Conservation (phyloP, 2,113 vertebrate genomes). For the Eudyptes chrysolophus region DNA sequence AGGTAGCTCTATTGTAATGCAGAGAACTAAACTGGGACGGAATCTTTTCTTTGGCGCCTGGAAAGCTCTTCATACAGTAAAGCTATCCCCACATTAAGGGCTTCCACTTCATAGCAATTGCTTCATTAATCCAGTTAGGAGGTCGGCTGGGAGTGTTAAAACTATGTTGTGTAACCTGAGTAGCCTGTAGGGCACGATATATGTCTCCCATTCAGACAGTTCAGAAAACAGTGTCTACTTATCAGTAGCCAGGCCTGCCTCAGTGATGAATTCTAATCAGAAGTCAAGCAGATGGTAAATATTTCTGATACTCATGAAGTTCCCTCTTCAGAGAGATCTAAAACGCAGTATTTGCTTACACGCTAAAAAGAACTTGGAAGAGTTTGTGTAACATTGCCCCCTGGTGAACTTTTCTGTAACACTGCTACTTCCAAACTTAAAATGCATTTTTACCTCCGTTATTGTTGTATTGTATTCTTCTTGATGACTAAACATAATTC, state of each 20-base stretch:
- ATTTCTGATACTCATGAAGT: neutral
- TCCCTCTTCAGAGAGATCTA: neutral
- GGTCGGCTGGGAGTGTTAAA: neutral
- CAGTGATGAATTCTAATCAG: neutral
- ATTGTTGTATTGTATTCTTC: neutral
- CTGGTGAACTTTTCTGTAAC: neutral
- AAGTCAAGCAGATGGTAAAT: neutral
- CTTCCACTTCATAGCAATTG: neutral
- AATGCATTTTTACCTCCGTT: neutral
- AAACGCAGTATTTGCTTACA: neutral
- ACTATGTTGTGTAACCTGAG: neutral
- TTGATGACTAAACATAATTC: neutral
- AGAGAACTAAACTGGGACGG: fast-evolving
- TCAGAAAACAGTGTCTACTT: neutral
- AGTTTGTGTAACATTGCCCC: constrained; percentile 33
- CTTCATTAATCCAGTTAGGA: neutral
- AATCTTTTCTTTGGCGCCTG: neutral
- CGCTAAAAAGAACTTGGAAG: neutral
- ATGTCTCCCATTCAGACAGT: neutral
- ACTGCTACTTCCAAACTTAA: neutral
- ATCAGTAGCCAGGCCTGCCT: neutral
- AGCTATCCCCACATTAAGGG: neutral
- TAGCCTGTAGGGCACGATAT: neutral
- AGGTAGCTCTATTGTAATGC: neutral
- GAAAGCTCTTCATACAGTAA: neutral